Evolutionary conservation across 2,888 invertebrate species (phyloP).

Genomic region (Imbricaverruca yamaguchii): DNA sequence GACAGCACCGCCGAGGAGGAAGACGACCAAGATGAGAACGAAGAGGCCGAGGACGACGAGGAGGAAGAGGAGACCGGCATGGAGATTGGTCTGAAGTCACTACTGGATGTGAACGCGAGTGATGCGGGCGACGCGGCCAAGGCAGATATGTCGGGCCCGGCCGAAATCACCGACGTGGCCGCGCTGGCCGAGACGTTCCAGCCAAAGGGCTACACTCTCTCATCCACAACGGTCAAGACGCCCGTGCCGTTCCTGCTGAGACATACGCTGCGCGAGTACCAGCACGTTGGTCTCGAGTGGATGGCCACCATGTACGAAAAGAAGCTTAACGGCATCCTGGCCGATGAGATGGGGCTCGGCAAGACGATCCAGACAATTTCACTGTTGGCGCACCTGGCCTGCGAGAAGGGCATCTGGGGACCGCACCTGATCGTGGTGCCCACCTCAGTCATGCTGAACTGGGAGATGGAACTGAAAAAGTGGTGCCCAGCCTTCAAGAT

Average conservation of each 20-base stretch:
- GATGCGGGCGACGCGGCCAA: conserved; percentile 32
- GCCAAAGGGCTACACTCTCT: conserved; percentile 94
- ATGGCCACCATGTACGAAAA: conserved; percentile 91
- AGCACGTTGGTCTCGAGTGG: conserved; percentile 96
- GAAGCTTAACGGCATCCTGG: conserved; percentile 89
- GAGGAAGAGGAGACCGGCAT: conserved; percentile 40
- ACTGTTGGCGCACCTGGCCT: conserved; percentile 84
- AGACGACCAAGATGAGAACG: conserved; percentile 12
- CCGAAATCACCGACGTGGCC: conserved; percentile 80
- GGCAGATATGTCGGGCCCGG: conserved; percentile 27
- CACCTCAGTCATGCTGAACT: conserved; percentile 98
- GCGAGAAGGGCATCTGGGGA: conserved; percentile 89
- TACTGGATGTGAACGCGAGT: conserved; percentile 46
- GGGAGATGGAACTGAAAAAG: conserved; percentile 99
- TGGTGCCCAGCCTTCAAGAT: conserved; percentile 99
- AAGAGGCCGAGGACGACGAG: conserved; percentile 35
- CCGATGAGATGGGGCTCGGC: conserved; percentile 95
- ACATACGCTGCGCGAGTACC: conserved; percentile 86
- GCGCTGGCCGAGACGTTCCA: conserved; percentile 92
- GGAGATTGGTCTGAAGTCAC: conserved; percentile 51
- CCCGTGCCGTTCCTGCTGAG: conserved; percentile 87
- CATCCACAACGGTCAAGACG: conserved; percentile 85
- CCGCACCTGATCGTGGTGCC: conserved; percentile 98
- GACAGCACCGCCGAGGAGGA: conserved; percentile 36
- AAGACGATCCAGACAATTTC: conserved; percentile 97